Evolutionary conservation across 2,797 vertebrate genomes (phyloP).

Genomic region (Iguana delicatissima): DNA sequence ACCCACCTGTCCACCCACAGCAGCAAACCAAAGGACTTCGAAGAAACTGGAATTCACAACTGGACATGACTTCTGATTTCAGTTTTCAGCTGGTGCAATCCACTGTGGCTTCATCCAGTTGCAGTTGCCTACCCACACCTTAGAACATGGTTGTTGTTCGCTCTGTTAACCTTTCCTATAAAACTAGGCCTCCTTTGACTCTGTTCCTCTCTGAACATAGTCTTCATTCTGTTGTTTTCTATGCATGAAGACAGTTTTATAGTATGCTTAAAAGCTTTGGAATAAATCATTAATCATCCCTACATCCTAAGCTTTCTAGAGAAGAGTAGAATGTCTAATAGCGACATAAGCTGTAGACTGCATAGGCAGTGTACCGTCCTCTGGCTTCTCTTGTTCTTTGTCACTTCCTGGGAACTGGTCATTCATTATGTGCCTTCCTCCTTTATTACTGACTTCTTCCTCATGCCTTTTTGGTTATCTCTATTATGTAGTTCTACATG

Average conservation of each 20-base stretch:
- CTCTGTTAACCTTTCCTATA: not conserved
- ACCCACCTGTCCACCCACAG: no score
- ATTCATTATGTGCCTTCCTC: not conserved
- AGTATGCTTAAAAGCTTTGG: slow-evolving; percentile 5
- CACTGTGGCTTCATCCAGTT: not conserved
- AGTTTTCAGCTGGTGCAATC: not conserved
- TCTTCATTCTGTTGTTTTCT: slow-evolving; percentile 4
- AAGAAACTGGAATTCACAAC: not conserved
- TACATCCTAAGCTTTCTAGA: not conserved
- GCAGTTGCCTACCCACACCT: not conserved
- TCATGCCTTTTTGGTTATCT: not conserved
- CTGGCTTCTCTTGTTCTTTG: not conserved
- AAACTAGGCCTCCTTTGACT: not conserved
- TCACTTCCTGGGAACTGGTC: not conserved
- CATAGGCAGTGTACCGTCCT: not conserved
- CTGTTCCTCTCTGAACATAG: slow-evolving; percentile 4
- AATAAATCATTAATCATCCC: slow-evolving; percentile 9
- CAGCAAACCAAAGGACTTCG: no score
- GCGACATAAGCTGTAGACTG: not conserved
- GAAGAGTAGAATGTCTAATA: not conserved
- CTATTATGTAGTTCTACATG: not conserved
- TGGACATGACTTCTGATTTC: not conserved
- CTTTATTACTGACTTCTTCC: not conserved
- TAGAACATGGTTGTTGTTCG: not conserved
- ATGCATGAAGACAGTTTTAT: not conserved